Base-by-base conservation (phyloP, 2,797 vertebrate species). In the Leptatherina wallacei region DNA sequence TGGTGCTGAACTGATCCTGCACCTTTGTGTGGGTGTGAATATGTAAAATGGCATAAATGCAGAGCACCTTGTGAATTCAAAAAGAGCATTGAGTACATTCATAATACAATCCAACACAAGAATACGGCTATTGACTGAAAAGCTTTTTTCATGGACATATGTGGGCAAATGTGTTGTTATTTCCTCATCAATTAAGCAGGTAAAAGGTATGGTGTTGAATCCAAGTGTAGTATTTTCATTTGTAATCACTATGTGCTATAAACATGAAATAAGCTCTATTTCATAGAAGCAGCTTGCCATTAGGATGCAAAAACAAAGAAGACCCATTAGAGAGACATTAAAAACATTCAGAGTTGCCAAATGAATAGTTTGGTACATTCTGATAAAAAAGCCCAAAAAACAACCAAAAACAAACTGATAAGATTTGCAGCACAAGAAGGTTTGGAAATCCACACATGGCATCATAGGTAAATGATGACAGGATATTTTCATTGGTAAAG, bases 1-100 rank as follows among this genome's bases (percentile, higher is more conserved):
- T 61, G 16, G 12, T 7, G 4, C 13, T 18, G 22, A 20, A n/a
- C n/a, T 42, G 20, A 22, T 54, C 20, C 24, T 55, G 3, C 3
- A 60, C 32, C 18, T 18, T 6, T 33, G 30, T 33, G 11, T 35
- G 49, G 18, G 49, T 58, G 32, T 59, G 11, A 67, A 80, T 58
- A 22, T 56, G 40, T 68, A 18, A 6, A 55, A 60, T 3, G 40
- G 18, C 49, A 65, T n/a, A 11, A 73, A 57, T 18, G 2, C 24
- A 38, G 54, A 61, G 38, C 27, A 55, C 4, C 54, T 51, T 40
- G 38, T 22, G 18, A 24, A 32, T 44, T 33, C 8, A 57, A 47
- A 56, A 54, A 32, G 52, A 1, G 6, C 22, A 27, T 29, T 6
- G 24, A 29, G 51, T 54, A 27, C 51, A 54, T 54, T 27, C 24